phyloP scores from a whole-genome alignment of 2,888 invertebrate species.

The Eulithis testata region DNA sequence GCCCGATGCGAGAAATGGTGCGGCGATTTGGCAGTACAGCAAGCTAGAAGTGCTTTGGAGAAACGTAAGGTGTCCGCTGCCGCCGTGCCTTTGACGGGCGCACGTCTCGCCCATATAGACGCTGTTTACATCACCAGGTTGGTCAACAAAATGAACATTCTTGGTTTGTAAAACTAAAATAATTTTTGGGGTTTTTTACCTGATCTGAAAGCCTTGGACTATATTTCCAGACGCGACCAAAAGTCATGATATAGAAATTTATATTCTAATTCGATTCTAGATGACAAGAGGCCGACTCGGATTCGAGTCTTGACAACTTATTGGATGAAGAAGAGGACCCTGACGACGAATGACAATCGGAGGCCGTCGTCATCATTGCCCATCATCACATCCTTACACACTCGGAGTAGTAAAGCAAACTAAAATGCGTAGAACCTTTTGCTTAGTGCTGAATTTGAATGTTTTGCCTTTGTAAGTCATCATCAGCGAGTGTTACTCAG shows the following conservation, averaged over 20 bases:
- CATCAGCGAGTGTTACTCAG: not conserved
- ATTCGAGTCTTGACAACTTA: slow-evolving; percentile 81
- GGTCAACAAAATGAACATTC: not conserved
- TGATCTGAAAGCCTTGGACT: not conserved
- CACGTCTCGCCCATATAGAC: slow-evolving; percentile 80
- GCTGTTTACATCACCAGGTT: slow-evolving; percentile 86
- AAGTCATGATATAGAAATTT: no score
- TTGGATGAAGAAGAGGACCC: slow-evolving; percentile 70
- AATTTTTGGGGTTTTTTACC: not conserved
- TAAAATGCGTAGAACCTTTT: not conserved
- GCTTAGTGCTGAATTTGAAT: not conserved
- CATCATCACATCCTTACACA: slow-evolving; percentile 34
- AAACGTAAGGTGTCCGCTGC: slow-evolving; percentile 64
- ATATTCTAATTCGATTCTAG: slow-evolving; percentile 49
- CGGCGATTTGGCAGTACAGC: slow-evolving; percentile 77
- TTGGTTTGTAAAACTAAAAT: not conserved
- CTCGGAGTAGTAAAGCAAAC: slow-evolving; percentile 11
- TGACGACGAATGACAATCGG: slow-evolving; percentile 69
- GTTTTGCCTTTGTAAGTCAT: not conserved
- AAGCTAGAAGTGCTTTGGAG: slow-evolving; percentile 68
- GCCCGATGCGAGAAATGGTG: slow-evolving; percentile 80
- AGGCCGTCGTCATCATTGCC: slow-evolving; percentile 63
- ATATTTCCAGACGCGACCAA: no score
- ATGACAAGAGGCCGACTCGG: slow-evolving; percentile 83
- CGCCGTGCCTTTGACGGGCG: slow-evolving; percentile 59